Base-by-base conservation (phyloP, 2,113 vertebrate species). In the Alaudala cheleensis region DNA sequence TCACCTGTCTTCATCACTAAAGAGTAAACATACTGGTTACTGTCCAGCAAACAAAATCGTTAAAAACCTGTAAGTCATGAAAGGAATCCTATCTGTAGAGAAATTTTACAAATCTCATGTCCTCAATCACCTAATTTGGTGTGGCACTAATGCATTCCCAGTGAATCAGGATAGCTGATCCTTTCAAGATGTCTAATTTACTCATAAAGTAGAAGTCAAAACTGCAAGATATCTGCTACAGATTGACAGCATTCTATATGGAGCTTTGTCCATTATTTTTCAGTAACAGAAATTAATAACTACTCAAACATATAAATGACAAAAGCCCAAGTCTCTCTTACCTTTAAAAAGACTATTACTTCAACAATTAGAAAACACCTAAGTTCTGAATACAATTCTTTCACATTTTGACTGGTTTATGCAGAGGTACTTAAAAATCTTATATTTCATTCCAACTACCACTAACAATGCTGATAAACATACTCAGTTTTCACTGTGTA, bases 1-100 rank as follows among this genome's bases (percentile, higher is more conserved):
- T 99, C 98, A 95, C 98, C 98, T 9, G 98, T 99, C 95, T 98
- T 99, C 73, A 99, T 99, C 98, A 99, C 98, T 99, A 89, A 89
- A 85, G 34, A 72, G 20, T 8, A 93, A 96, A 65, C 19, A 90
- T 10, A 83, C 2, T 5, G 6, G 62, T 94, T 92, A 95, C 25
- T 61, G 26, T 29, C 54, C 34, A 84, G 37, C 23, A 40, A 93
- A 83, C 2, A 79, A 69, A 82, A 58, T 17, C 24, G 58, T 2
- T 2, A 4, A 79, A 95, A 65, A 73, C 7, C 9, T 66, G 14
- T 14, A 83, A 29, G 24, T 47, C 39, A 37, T 33, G 5, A 73
- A 57, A 70, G 5, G 54, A 77, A 65, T 53, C 34, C 21, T 54
- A 86, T 58, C 28, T 66, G 34, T 6, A 82, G 11, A 88, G 17